Evolutionary conservation across 2,113 vertebrate species (phyloP).

Genomic region (Platichthys stellatus): DNA sequence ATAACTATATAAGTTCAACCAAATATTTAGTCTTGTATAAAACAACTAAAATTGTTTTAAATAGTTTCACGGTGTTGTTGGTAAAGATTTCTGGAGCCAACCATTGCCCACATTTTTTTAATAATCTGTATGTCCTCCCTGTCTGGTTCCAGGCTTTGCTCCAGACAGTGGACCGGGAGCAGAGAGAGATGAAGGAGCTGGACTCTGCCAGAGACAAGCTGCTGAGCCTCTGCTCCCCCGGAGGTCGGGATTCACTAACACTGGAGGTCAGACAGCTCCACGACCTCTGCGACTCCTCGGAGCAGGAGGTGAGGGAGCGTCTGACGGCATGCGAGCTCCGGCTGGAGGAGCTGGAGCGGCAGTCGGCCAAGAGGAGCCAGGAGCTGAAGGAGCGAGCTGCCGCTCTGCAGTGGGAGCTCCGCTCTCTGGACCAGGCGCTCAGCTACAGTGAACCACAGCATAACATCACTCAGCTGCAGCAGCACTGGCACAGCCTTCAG

Average conservation of each 20-base stretch:
- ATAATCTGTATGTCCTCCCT: not conserved
- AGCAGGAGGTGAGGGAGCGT: slow-evolving; percentile 65
- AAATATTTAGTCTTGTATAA: too few species aligned
- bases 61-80: too few species aligned
- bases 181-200: slow-evolving; percentile 78
- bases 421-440: slow-evolving; percentile 74
- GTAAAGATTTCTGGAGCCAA: too few species aligned
- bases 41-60: too few species aligned
- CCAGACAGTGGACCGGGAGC: slow-evolving; percentile 78
- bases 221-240: slow-evolving; percentile 73
- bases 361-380: slow-evolving; percentile 25
- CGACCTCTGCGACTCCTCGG: slow-evolving; percentile 67
- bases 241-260: slow-evolving; percentile 70
- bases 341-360: slow-evolving; percentile 61
- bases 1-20: too few species aligned
- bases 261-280: slow-evolving; percentile 77
- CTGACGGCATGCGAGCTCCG: slow-evolving; percentile 62
- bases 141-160: slow-evolving; percentile 77
- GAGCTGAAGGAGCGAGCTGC: slow-evolving; percentile 67
- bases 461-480: slow-evolving; percentile 73
- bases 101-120: too few species aligned
- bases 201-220: slow-evolving; percentile 71
- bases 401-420: slow-evolving; percentile 76
- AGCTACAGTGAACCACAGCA: slow-evolving; percentile 63
- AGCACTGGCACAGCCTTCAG: slow-evolving; percentile 80